A percentile compares a stretch with the other conserved stretches of the same genome.
These are phyloP conservation scores for Tetrapedia diversipes DNA, from an alignment of 2,888 invertebrate genomes.

Conservation along the genomic window DNA sequence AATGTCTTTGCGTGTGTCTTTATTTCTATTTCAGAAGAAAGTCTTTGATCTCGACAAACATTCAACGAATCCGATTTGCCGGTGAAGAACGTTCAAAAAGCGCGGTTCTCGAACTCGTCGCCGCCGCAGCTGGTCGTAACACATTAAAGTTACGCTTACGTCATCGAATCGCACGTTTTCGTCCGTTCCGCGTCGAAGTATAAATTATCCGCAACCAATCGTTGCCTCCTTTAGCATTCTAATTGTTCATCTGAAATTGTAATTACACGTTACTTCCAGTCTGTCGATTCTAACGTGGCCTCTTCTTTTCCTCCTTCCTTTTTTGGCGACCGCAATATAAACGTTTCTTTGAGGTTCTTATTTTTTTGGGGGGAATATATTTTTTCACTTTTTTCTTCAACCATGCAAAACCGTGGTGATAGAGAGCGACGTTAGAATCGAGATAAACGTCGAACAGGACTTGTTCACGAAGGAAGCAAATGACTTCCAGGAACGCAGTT, in stretches of 20 bases:
- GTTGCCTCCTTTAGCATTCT: not conserved
- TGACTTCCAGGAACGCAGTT: not conserved
- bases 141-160: slow-evolving; percentile 24
- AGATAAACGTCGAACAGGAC: not conserved
- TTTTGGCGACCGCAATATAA: not conserved
- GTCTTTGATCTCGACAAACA: not conserved
- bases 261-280: not conserved
- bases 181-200: not conserved
- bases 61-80: not conserved
- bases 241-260: not conserved
- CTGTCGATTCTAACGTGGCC: slow-evolving; percentile 17
- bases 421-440: slow-evolving; percentile 19
- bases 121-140: not conserved
- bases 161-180: slow-evolving; percentile 20
- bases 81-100: not conserved
- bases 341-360: no score
- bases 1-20: not conserved
- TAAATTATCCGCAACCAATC: not conserved
- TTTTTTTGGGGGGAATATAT: no score
- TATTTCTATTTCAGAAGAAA: not conserved
- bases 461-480: not conserved
- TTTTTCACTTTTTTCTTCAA: not conserved
- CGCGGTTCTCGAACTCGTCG: slow-evolving; percentile 13
- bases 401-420: not conserved
- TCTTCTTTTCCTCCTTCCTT: not conserved